Conservation (phyloP, 2,888 invertebrate species). For the Asteroscopus sphinx region DNA sequence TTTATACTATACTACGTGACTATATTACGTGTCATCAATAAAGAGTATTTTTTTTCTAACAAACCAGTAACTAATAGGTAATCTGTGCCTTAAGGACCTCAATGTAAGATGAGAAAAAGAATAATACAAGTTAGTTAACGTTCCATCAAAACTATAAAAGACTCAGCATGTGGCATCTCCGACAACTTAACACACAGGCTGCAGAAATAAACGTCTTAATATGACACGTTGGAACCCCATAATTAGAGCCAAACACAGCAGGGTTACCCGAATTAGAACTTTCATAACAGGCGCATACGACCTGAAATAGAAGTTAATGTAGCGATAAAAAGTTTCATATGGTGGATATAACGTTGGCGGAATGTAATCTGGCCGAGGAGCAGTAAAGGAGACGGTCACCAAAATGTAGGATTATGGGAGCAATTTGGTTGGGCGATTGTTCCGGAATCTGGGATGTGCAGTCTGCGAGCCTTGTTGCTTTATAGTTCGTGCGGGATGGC, state of each 20-base stretch:
- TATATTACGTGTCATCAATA: too few relatives aligned
- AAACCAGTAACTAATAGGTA: too few relatives aligned
- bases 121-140: conserved; percentile 13
- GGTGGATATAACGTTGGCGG: conserved; percentile 64
- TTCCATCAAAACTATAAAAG: conserved; percentile 30
- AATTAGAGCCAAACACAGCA: conserved; percentile 56
- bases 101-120: neutral
- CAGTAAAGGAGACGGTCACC: conserved; percentile 57
- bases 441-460: conserved; percentile 42
- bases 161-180: conserved; percentile 28
- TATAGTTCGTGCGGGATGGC: too few relatives aligned
- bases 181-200: conserved; percentile 40
- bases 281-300: conserved; percentile 66
- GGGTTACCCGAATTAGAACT: conserved; percentile 65
- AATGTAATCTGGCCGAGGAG: conserved; percentile 71
- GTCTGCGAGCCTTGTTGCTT: conserved; percentile 11
- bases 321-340: conserved; percentile 74
- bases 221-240: conserved; percentile 49
- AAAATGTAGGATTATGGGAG: conserved; percentile 52
- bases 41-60: too few relatives aligned
- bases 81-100: too few relatives aligned
- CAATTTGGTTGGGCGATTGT: conserved; percentile 51
- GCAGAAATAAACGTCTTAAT: conserved; percentile 52
- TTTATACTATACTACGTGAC: too few relatives aligned
- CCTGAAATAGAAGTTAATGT: conserved; percentile 69